phyloP scores from a whole-genome alignment of 2,113 vertebrate genomes.

The Rissa tridactyla region DNA sequence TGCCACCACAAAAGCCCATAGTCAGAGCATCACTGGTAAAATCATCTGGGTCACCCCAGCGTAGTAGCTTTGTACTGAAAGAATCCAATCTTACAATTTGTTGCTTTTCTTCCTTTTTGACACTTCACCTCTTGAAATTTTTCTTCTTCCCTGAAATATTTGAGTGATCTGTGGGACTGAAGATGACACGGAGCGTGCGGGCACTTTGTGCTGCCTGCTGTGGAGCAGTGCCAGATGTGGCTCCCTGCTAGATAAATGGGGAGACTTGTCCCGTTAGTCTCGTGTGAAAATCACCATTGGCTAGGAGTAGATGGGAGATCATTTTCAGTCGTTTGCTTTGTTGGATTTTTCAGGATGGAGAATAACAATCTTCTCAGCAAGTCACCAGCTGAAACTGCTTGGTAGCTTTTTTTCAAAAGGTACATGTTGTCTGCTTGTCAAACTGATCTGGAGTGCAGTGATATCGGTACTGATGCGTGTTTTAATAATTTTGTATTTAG shows the following conservation, averaged over 20 bases:
- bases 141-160: neutral
- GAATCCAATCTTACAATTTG: neutral
- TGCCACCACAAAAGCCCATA: neutral
- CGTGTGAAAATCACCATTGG: neutral
- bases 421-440: neutral
- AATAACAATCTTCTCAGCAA: neutral
- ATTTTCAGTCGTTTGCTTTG: neutral
- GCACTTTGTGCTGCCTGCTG: neutral
- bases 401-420: neutral
- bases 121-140: neutral
- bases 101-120: neutral
- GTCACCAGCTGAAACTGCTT: neutral
- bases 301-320: neutral
- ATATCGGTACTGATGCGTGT: neutral
- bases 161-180: neutral
- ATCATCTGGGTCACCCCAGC: neutral
- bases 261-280: neutral
- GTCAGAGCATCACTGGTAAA: neutral
- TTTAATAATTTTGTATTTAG: neutral
- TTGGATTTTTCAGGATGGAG: neutral
- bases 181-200: neutral
- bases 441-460: neutral
- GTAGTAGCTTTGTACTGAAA: neutral
- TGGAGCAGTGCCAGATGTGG: neutral
- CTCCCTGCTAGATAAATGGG: neutral